Conservation (phyloP, 2,113 vertebrate genomes). For the Catagonus wagneri region DNA sequence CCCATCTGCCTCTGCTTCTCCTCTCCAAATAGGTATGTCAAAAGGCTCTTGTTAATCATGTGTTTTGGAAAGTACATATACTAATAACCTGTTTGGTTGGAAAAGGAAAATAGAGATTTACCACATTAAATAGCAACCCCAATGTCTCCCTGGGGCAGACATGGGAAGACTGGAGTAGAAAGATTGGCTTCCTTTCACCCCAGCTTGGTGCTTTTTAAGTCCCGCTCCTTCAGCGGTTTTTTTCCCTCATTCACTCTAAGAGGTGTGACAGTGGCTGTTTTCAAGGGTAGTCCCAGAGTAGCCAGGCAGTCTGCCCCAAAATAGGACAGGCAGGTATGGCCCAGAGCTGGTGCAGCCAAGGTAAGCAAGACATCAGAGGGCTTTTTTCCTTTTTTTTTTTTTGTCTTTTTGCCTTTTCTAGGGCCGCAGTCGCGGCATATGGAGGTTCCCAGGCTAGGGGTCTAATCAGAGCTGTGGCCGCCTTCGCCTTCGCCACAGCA, state of each 20-base stretch:
- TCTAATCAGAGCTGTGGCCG: too few species aligned
- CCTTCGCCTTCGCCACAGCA: too few species aligned
- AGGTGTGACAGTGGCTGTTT: constrained; percentile 17
- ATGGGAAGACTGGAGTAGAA: not conserved
- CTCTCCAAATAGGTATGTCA: not conserved
- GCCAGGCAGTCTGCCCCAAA: constrained; percentile 14
- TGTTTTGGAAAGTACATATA: not conserved
- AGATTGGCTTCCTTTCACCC: not conserved
- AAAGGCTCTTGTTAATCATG: not conserved
- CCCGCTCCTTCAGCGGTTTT: not conserved
- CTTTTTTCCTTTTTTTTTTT: too few species aligned
- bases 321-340: constrained; percentile 53
- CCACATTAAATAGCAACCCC: not conserved
- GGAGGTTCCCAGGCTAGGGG: too few species aligned
- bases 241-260: not conserved
- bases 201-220: not conserved
- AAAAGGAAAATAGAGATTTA: not conserved
- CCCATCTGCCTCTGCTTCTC: not conserved
- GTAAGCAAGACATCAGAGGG: constrained; percentile 6
- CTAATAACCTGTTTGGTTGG: not conserved
- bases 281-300: constrained; percentile 12
- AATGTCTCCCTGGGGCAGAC: not conserved
- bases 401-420: too few species aligned
- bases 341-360: not conserved
- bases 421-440: too few species aligned